Evolutionary conservation across 64 coral and sea anemone species (phyloP), one percentile per base, ranked within the genome.

Genomic region (Montipora sp.): DNA sequence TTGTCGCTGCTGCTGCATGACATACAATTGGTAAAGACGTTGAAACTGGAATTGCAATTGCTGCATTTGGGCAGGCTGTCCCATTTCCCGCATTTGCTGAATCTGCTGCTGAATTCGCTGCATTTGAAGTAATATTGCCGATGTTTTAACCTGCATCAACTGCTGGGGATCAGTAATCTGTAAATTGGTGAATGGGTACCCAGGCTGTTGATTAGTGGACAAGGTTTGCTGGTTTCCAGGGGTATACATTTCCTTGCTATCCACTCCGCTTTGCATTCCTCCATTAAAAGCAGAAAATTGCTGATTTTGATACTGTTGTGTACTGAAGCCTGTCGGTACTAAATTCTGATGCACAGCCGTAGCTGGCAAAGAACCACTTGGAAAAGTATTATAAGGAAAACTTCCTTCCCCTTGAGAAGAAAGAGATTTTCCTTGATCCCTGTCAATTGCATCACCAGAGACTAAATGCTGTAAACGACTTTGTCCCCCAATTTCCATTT

Each of bases 31-130:
- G 61, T 95, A 99, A 20, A 99, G 80, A 44, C 93, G 94, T 48
- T 89, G 92, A 57, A 99, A 99, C 15, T 99, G 98, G 61, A 92
- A 92, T 65, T 99, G 98, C 53, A 99, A 87, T 75, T 99, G 98
- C 66, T 99, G 98, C 23, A 99, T 80, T 78, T 71, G 94, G 19
- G 73, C 75, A 59, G 51, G 92, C 51, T 87, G 91, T 9, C 83
- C 83, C 82, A 93, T 51, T 59, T 99, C 98, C 19, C 98, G 88
- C 77, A 99, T 82, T 63, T 96, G 92, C 50, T 96, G 89, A 60
- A 99, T 99, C 80, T 99, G 94, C 74, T 99, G 98, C 65, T 99
- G 98, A 73, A 96, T 89, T 76, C 95, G 74, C 89, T 99, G 98
- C 95, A 98, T 98, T 84, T 98, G 95, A 22, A 98, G 89, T 75